A percentile compares a stretch with the other conserved stretches of the same genome.
Evolutionary conservation across 2,113 vertebrate species (phyloP).

Genomic region (Sander lucioperca): DNA sequence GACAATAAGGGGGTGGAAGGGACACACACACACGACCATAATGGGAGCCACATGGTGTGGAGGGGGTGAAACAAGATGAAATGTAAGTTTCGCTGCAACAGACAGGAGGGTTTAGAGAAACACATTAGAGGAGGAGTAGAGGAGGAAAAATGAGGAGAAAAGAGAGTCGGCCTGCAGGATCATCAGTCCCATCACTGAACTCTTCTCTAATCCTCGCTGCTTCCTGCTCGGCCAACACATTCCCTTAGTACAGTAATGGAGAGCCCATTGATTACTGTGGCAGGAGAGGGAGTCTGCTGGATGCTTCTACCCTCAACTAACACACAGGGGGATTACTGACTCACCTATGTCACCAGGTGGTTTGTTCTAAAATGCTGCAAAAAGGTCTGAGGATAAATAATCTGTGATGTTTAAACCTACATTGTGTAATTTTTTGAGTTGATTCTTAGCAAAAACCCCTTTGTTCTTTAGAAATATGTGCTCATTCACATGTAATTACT

Average conservation of each 20-base stretch:
- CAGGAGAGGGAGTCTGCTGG: slow-evolving; percentile 28
- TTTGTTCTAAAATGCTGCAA: not conserved
- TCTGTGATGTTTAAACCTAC: no score
- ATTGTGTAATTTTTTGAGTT: no score
- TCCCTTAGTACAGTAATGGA: slow-evolving; percentile 33
- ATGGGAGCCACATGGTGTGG: slow-evolving; percentile 84
- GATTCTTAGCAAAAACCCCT: no score
- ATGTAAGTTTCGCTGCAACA: slow-evolving; percentile 24
- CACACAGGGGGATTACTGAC: not conserved
- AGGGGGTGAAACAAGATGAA: slow-evolving; percentile 32
- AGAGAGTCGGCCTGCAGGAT: not conserved
- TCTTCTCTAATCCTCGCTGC: slow-evolving; percentile 30
- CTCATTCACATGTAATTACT: no score
- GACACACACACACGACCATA: slow-evolving; percentile 28
- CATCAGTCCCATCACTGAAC: slow-evolving; percentile 18
- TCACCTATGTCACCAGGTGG: not conserved
- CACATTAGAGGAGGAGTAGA: not conserved
- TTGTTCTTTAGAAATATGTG: no score
- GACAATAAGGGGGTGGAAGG: no score
- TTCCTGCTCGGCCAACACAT: slow-evolving; percentile 35
- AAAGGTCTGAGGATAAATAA: not conserved
- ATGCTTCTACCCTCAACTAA: not conserved
- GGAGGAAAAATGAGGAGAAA: slow-evolving; percentile 7
- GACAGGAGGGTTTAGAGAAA: slow-evolving; percentile 23
- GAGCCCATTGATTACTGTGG: not conserved